Percentiles rank a stretch among this genome's conserved stretches.
Evolutionary conservation across 2,888 invertebrate species (phyloP).

Genomic region (Apomyelois bistriatella): DNA sequence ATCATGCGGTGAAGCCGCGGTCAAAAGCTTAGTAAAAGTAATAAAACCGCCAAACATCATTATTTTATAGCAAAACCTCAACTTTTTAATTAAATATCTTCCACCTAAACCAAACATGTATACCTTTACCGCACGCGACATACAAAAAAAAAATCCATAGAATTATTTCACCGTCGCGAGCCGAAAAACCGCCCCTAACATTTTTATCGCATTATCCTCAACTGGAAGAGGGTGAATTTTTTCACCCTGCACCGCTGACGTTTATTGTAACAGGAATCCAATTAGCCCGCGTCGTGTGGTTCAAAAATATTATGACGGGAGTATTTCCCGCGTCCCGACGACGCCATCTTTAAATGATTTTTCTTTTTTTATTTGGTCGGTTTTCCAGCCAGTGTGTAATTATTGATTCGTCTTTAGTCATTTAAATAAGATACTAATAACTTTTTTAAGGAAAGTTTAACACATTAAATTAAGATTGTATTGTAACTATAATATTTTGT

Average conservation of each 20-base stretch:
- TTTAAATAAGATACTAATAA: not conserved
- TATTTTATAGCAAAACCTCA: no score
- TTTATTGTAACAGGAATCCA: conserved; percentile 61
- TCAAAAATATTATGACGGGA: conserved; percentile 13
- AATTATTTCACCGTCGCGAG: conserved; percentile 8
- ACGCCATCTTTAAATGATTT: conserved; percentile 9
- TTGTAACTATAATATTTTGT: no score
- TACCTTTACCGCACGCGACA: not conserved
- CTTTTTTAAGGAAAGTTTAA: no score
- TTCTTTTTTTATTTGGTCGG: conserved; percentile 2
- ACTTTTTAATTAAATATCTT: no score
- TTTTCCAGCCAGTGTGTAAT: not conserved
- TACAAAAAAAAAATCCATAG: not conserved
- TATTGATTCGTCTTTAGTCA: not conserved
- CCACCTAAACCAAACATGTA: not conserved
- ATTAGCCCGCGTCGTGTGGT: conserved; percentile 39
- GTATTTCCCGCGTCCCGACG: not conserved
- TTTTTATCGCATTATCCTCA: conserved; percentile 35
- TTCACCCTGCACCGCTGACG: conserved; percentile 33
- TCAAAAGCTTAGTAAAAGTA: no score
- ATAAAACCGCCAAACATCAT: no score
- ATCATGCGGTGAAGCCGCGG: no score
- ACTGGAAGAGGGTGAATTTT: conserved; percentile 35
- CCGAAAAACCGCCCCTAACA: conserved; percentile 14
- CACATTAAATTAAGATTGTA: no score